A percentile compares a stretch with the other conserved stretches of the same genome.
Evolutionary conservation across 2,113 vertebrate species (phyloP).

Genomic region (Zosterops borbonicus): DNA sequence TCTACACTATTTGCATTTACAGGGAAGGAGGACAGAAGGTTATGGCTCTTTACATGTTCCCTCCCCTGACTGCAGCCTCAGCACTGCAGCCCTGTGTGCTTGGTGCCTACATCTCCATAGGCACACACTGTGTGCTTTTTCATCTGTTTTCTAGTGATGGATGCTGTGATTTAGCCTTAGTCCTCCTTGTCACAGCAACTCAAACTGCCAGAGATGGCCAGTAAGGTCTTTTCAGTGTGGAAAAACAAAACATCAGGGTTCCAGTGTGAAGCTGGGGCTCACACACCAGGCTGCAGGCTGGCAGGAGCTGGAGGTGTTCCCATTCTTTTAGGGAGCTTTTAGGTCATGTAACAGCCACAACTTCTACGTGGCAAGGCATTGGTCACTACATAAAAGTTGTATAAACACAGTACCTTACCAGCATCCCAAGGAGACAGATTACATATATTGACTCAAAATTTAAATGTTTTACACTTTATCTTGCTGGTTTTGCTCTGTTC

Average conservation of each 20-base stretch:
- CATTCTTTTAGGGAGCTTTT: neutral
- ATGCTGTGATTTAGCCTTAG: neutral
- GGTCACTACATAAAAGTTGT: neutral
- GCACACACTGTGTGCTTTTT: neutral
- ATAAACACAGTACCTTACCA: neutral
- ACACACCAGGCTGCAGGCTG: neutral
- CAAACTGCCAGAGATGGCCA: neutral
- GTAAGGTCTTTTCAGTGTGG: neutral
- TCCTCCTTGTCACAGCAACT: neutral
- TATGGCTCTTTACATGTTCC: neutral
- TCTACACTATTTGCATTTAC: neutral
- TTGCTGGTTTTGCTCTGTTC: neutral
- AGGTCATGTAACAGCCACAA: neutral
- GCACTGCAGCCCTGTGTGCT: neutral
- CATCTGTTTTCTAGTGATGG: neutral
- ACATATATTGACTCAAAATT: neutral
- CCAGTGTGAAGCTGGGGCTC: neutral
- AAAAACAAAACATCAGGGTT: neutral
- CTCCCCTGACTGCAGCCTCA: neutral
- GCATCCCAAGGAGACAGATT: neutral
- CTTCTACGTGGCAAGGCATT: neutral
- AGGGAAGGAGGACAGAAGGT: neutral
- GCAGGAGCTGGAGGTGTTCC: neutral
- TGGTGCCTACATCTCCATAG: neutral
- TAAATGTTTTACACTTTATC: neutral